Conservation (phyloP, 2,888 invertebrate genomes). For the Scaptomyza tumidula region DNA sequence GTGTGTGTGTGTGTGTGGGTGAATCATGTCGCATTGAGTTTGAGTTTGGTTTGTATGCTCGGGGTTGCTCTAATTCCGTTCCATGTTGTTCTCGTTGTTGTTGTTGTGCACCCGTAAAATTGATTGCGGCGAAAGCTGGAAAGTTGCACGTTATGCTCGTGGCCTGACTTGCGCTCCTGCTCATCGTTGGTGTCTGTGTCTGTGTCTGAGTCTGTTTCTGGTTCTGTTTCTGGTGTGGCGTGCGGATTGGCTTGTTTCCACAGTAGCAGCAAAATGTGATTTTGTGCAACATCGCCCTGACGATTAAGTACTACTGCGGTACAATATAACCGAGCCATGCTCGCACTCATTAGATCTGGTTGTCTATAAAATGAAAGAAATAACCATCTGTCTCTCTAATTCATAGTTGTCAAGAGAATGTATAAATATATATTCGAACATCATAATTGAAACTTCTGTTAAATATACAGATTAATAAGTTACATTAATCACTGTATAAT, state of each 20-base stretch:
- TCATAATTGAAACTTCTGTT: no score
- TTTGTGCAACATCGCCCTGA: conserved; percentile 33
- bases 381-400: not conserved
- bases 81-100: conserved; percentile 34
- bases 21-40: conserved; percentile 33
- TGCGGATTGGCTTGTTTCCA: conserved; percentile 60
- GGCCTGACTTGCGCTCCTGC: conserved; percentile 75
- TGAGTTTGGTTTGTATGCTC: conserved; percentile 33
- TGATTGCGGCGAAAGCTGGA: conserved; percentile 82
- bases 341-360: not conserved
- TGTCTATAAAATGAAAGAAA: not conserved
- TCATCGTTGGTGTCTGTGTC: conserved; percentile 37
- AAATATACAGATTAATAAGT: no score
- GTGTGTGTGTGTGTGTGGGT: conserved; percentile 13
- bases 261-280: conserved; percentile 45
- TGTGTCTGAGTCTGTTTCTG: conserved; percentile 36
- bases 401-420: not conserved
- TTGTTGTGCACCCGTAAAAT: conserved; percentile 77
- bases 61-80: conserved; percentile 73
- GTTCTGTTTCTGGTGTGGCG: conserved; percentile 49
- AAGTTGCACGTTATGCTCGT: conserved; percentile 81
- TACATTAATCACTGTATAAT: no score
- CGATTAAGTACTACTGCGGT: conserved; percentile 31
- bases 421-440: no score
- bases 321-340: not conserved